Evolutionary conservation across 23 tunicate genomes (phyloP).

Genomic region (Aplidium turbinatum): DNA sequence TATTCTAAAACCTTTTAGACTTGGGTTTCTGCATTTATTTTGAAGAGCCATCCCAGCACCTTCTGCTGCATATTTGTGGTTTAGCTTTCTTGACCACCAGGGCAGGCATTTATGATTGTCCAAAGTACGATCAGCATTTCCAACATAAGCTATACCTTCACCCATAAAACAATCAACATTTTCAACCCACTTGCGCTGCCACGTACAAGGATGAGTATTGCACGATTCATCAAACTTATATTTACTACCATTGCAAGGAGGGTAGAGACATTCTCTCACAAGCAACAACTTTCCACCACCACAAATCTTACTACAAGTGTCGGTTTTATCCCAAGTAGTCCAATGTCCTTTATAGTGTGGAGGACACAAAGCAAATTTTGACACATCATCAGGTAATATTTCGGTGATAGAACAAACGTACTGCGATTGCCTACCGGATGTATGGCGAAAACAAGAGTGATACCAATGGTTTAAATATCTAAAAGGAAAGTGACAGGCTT

Average conservation of each 20-base stretch:
- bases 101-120: conserved; percentile 20
- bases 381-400: background rate
- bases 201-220: conserved; percentile 45
- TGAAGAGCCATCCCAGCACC: conserved; percentile 20
- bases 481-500: conserved; percentile 54
- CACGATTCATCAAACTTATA: conserved; percentile 49
- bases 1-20: conserved; percentile 31
- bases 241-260: conserved; percentile 53
- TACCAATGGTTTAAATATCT: conserved; percentile 9
- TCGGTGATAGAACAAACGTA: background rate
- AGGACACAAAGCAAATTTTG: conserved; percentile 45
- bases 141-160: conserved; percentile 51
- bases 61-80: conserved; percentile 42
- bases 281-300: conserved; percentile 41
- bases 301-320: conserved; percentile 54
- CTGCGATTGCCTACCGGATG: background rate
- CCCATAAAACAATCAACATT: conserved; percentile 65
- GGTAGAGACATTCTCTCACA: conserved; percentile 66
- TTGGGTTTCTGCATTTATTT: conserved; percentile 68
- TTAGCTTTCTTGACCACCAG: conserved; percentile 29
- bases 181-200: conserved; percentile 22
- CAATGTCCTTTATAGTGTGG: conserved; percentile 53
- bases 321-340: conserved; percentile 43
- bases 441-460: conserved; percentile 16
- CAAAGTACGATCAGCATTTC: conserved; percentile 30